phyloP scores from a whole-genome alignment of 2,888 invertebrate genomes.

The Lasius fuliginosus region DNA sequence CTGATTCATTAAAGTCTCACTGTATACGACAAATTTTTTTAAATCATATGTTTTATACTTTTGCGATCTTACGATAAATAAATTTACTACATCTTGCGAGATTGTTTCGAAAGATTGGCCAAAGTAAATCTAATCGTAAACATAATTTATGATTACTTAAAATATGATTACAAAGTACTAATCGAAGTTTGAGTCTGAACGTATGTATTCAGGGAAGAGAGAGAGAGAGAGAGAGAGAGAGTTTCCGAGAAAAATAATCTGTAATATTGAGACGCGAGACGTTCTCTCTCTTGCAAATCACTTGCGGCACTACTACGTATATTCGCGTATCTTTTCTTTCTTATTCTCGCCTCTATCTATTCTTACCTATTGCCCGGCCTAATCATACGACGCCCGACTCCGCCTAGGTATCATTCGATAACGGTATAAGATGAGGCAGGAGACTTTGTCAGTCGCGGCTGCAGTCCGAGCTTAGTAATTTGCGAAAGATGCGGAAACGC shows the following conservation, averaged over 20 bases:
- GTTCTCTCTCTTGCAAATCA: conserved; percentile 41
- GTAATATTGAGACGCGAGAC: not conserved
- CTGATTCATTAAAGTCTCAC: not conserved
- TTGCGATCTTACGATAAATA: not conserved
- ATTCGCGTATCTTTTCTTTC: conserved; percentile 59
- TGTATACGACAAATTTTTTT: not conserved
- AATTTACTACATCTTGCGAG: not conserved
- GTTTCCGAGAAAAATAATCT: not conserved
- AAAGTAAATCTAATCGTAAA: not conserved
- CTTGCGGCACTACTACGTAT: conserved; percentile 49
- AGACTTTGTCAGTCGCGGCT: conserved; percentile 43
- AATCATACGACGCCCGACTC: conserved; percentile 63
- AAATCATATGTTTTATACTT: not conserved
- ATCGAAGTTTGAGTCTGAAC: not conserved
- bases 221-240: not conserved
- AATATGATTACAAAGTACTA: not conserved
- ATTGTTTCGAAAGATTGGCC: too few relatives aligned
- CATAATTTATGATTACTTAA: not conserved
- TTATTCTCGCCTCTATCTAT: not conserved
- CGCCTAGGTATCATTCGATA: conserved; percentile 60
- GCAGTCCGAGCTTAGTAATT: conserved; percentile 42
- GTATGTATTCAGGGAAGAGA: not conserved
- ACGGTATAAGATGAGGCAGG: conserved; percentile 60
- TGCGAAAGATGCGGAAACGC: conserved; percentile 53
- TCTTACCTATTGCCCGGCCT: conserved; percentile 23